Base-by-base conservation (phyloP, 1,140 invertebrate genomes). In the Polypedilum pembai region DNA sequence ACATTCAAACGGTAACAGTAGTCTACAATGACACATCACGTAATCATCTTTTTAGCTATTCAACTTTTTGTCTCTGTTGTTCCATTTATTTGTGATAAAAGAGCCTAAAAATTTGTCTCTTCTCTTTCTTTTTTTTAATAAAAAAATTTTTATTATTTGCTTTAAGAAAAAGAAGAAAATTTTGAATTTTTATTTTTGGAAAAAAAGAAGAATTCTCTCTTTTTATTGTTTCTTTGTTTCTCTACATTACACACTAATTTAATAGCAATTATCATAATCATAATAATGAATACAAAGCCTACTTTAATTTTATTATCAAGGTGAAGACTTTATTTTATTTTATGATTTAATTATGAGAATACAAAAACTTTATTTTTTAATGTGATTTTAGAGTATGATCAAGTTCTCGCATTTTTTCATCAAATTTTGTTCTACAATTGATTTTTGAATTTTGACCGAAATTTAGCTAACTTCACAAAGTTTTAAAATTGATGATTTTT, bases 161-260 rank as follows among this genome's bases (percentile, higher is more conserved):
- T n/a, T 10, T n/a, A 56, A 56, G n/a, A 12, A n/a, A 15, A 12
- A 12, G 15, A 56, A 56, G 4, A 56, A 56, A 56, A 56, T 56
- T 56, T 12, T 45, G 15, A 4, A 45, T 45, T 45, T 45, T 8
- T 56, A 56, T 56, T 56, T 56, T 12, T 56, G 45, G n/a, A n/a
- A 56, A 56, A 45, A 45, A 56, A 12, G 45, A 56, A 15, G 10
- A 56, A 56, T 56, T 56, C n/a, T 56, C 45, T 56, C n/a, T 45
- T 45, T 56, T 56, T n/a, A n/a, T n/a, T n/a, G 45, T 56, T 56
- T n/a, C 45, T 15, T 56, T n/a, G 45, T 56, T n/a, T 56, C 45
- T n/a, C 45, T 56, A 56, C 45, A 56, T 56, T 56, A 56, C 45
- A 56, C 45, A 56, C 45, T 56, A 56, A 56, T 56, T 33, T 56